Conservation (phyloP, 2,797 vertebrate genomes). For the Helarctos malayanus region DNA sequence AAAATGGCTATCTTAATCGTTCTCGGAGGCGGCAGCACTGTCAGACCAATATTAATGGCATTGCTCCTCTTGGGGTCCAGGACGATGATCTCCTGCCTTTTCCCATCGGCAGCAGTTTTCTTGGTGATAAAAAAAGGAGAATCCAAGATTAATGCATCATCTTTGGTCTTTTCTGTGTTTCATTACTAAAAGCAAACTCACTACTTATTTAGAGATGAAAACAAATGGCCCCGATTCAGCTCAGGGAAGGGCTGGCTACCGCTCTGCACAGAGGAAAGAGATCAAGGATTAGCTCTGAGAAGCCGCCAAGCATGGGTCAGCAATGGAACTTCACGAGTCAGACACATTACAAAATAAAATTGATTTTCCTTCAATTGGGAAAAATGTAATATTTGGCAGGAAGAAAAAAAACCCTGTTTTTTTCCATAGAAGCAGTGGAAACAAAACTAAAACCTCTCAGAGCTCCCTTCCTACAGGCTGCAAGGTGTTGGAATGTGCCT, state of each 20-base stretch:
- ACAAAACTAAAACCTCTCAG: slow-evolving; percentile 60
- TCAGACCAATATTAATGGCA: slow-evolving; percentile 98
- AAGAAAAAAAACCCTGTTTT: slow-evolving; percentile 5
- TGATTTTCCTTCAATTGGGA: slow-evolving; percentile 81
- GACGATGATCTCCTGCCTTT: slow-evolving; percentile 98
- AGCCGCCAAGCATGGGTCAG: slow-evolving; percentile 43
- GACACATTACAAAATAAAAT: slow-evolving; percentile 79
- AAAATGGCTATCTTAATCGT: slow-evolving; percentile 99
- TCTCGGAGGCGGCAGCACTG: slow-evolving; percentile 97
- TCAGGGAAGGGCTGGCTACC: slow-evolving; percentile 66
- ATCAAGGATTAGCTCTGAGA: slow-evolving; percentile 49
- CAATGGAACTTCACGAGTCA: slow-evolving; percentile 75
- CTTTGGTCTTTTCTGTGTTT: neutral
- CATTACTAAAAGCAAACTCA: slow-evolving; percentile 67
- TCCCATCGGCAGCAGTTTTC: slow-evolving; percentile 98
- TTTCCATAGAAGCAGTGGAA: slow-evolving; percentile 62
- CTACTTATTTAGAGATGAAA: slow-evolving; percentile 67
- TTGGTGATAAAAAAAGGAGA: slow-evolving; percentile 87
- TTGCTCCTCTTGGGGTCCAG: slow-evolving; percentile 99
- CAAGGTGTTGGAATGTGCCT: neutral
- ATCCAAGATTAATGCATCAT: slow-evolving; percentile 74
- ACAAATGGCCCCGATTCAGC: slow-evolving; percentile 19
- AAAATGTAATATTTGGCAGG: slow-evolving; percentile 72
- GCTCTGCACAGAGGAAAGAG: slow-evolving; percentile 57
- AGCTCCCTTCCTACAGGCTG: neutral